Evolutionary conservation across 2,797 vertebrate species (phyloP), one percentile per base, ranked within the genome.

Genomic region (Sparidentex hasta): DNA sequence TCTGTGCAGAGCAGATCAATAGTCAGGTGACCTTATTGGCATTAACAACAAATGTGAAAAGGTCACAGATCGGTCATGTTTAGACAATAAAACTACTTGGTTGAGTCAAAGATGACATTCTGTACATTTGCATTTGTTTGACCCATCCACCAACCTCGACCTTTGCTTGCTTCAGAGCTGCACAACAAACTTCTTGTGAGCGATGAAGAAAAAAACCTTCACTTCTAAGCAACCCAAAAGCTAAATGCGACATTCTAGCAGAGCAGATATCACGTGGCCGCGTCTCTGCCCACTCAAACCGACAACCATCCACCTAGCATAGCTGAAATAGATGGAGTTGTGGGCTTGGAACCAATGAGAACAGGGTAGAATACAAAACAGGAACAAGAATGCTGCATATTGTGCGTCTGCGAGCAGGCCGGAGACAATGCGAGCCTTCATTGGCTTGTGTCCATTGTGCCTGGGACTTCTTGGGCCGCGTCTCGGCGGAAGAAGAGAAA

Each of bases 401-500:
- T 93, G 93, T 94, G 50, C 43, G 46, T 3, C 59, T 20, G 62
- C 38, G 64, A 33, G 87, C 78, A 18, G 80, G 67, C 55, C 5
- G 38, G 18, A 78, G 71, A 94, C 92, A 92, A 92, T 87, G 87
- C 0, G 1, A 23, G 77, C 91, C 86, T 92, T 94, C 86, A 86
- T 57, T 81, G 86, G 78, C 74, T 66, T 68, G 86, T 80, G 79
- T 88, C 82, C 87, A 74, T 88, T 89, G 91, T 92, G 84, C 80
- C 82, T 76, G 85, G 80, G 83, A 63, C 87, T 77, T 90, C 88
- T 90, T 70, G 80, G 82, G 75, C 76, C 43, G 70, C 48, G 81
- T 80, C 83, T 85, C 70, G 47, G 75, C 70, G 46, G 55, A 66
- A 79, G 69, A 29, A 78, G 56, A 90, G 88, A 94, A 90, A 91